Base-by-base conservation (phyloP, 1,140 invertebrate species). In the Scylla paramamosain region DNA sequence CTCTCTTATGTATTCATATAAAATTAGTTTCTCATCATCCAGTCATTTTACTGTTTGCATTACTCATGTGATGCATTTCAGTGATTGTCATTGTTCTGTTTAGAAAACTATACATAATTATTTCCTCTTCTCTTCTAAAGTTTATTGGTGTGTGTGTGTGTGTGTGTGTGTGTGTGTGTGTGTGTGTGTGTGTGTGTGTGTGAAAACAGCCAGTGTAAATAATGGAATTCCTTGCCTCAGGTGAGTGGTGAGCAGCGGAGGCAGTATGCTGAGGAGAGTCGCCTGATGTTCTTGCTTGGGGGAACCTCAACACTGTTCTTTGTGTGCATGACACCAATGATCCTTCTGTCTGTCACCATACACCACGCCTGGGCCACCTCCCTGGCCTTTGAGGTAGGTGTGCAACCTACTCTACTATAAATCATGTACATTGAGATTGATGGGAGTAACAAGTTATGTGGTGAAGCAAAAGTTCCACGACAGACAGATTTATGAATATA, bases 251-350 rank as follows among this genome's bases (percentile, higher is more conserved):
- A 98, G 48, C 98, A 98, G 96, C 97, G 97, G 0, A 96, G 98
- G 20, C 98, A 98, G 96, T 98, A 98, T 96, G 98, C 98, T 0
- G 98, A 98, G 96, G 98, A 98, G 96, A 97, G 98, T 83, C 97
- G 98, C 4, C 97, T 98, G 0, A 97, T 98, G 83, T 96, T 98
- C 31, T 97, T 98, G 8, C 96, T 98, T 3, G 98, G 98, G 14
- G 98, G 98, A 90, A 98, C 98, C 4, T 98, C 98, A 82, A 97
- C 98, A 31, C 96, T 98, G 29, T 98, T 98, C 96, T 97, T 98
- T 31, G 97, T 98, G 25, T 98, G 98, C 96, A 98, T 98, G 90
- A 98, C 98, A 28, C 98, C 98, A 0, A 98, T 98, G 97, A 98
- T 98, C 45, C 98, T 98, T 92, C 97, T 98, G 0, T 98, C 98